A percentile compares a stretch with the other conserved stretches of the same genome.
Evolutionary conservation across 2,113 vertebrate genomes (phyloP).

Genomic region (Tinamus guttatus): DNA sequence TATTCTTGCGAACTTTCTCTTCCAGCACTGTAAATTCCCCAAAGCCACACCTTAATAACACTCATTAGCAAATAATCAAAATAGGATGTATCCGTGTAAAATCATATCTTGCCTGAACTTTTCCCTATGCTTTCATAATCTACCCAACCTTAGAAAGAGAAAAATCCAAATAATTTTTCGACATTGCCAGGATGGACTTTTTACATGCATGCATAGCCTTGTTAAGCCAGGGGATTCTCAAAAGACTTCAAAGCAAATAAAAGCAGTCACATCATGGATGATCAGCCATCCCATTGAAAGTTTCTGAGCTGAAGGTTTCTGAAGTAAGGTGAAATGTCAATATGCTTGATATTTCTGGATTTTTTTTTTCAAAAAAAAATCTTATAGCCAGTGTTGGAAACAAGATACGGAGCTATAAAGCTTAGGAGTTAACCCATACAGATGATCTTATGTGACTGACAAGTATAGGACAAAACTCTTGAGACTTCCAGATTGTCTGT

Average conservation of each 20-base stretch:
- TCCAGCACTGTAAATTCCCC: background rate
- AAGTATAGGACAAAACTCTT: background rate
- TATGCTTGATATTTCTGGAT: background rate
- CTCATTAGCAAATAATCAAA: background rate
- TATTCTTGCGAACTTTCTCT: background rate
- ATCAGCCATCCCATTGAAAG: background rate
- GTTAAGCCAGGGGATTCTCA: background rate
- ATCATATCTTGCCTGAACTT: background rate
- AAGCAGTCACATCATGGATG: background rate
- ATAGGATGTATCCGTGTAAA: background rate
- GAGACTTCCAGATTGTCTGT: background rate
- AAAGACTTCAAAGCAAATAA: background rate
- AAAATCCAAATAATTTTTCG: background rate
- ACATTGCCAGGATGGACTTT: background rate
- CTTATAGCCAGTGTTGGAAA: background rate
- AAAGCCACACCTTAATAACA: background rate
- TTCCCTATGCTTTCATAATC: background rate
- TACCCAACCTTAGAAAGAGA: background rate
- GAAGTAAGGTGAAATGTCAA: background rate
- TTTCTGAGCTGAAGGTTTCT: background rate
- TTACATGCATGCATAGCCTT: background rate
- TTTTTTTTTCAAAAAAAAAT: background rate
- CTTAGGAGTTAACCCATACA: background rate
- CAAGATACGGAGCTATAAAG: background rate
- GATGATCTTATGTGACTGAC: background rate